Evolutionary conservation across 2,888 invertebrate genomes (phyloP).

Genomic region (Calameuta idolon): DNA sequence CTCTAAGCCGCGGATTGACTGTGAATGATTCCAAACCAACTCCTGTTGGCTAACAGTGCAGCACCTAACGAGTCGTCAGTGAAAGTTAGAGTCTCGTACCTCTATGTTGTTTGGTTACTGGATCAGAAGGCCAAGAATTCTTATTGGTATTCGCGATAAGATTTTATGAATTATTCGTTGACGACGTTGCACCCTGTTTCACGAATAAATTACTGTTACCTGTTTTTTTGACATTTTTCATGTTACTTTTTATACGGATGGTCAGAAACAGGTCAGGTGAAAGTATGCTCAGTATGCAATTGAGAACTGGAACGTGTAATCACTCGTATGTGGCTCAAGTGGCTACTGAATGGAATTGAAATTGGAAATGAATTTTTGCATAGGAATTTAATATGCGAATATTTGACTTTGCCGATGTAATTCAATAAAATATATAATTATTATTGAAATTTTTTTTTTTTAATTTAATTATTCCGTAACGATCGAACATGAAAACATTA

Average conservation of each 20-base stretch:
- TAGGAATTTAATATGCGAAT: too few species aligned
- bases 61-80: constrained; percentile 52
- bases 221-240: not conserved
- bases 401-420: too few species aligned
- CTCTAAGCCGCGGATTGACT: constrained; percentile 54
- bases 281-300: not conserved
- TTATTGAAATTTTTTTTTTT: not conserved
- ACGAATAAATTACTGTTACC: not conserved
- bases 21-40: constrained; percentile 55
- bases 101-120: constrained; percentile 1
- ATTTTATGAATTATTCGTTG: not conserved
- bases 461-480: not conserved
- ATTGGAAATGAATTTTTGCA: too few species aligned
- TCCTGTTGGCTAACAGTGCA: constrained; percentile 29
- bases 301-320: too few species aligned
- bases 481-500: not conserved
- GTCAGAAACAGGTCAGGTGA: not conserved
- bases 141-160: not conserved
- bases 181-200: not conserved
- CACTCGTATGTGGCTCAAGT: too few species aligned
- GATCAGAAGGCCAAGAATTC: not conserved
- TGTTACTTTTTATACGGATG: not conserved
- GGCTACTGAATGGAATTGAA: too few species aligned
- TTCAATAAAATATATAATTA: not conserved
- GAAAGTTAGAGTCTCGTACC: constrained; percentile 45